Conservation (phyloP, 2,888 invertebrate species). For the Eremobia ochroleuca region DNA sequence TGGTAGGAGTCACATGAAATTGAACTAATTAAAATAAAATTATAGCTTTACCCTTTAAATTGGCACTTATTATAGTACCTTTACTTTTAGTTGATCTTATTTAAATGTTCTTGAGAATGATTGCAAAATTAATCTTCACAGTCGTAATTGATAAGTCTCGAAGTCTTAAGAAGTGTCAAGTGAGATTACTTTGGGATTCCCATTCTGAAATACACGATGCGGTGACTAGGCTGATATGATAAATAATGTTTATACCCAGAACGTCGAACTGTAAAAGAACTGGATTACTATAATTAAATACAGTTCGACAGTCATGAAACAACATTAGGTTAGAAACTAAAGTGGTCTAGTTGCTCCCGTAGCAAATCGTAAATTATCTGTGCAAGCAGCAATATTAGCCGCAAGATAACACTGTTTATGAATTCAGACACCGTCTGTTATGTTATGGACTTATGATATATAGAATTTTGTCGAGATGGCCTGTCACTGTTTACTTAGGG, state of each 20-base stretch:
- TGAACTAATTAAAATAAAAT: conserved; percentile 21
- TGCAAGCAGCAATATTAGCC: conserved; percentile 25
- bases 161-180: conserved; percentile 1
- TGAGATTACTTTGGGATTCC: conserved; percentile 22
- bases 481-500: conserved; percentile 70
- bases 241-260: neutral
- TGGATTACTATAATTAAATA: conserved; percentile 50
- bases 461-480: conserved; percentile 61
- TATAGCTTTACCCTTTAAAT: conserved; percentile 15
- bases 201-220: neutral
- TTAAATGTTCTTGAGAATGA: conserved; percentile 27
- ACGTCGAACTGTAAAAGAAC: conserved; percentile 12
- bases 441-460: conserved; percentile 43
- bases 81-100: conserved; percentile 33
- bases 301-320: conserved; percentile 49
- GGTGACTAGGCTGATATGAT: conserved; percentile 2
- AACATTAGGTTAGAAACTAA: conserved; percentile 36
- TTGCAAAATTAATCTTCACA: conserved; percentile 18
- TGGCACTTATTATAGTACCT: conserved; percentile 2
- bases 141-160: conserved; percentile 23
- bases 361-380: conserved; percentile 45
- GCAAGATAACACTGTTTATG: conserved; percentile 53
- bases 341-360: conserved; percentile 41
- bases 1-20: conserved; percentile 2
- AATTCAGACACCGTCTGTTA: conserved; percentile 54